Base-by-base conservation (phyloP, 2,797 vertebrate species). In the Trachops cirrhosus region DNA sequence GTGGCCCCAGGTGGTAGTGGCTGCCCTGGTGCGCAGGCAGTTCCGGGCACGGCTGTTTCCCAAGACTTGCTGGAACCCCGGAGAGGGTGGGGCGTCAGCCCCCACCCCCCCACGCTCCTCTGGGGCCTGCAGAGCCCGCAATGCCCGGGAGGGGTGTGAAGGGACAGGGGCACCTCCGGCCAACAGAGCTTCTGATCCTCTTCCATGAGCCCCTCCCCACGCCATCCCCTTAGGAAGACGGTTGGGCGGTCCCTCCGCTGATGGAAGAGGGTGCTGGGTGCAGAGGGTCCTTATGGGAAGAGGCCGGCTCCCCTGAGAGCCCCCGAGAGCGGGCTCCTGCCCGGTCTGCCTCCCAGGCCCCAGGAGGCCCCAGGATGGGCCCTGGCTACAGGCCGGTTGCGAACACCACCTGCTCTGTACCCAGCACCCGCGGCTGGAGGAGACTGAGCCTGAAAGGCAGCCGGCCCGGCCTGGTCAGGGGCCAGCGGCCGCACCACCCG, bases 171-270 rank as follows among this genome's bases (percentile, higher is more conserved):
- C 15, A 9, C 21, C 32, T 26, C 3, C 2, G 29, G 73, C 59
- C 5, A 73, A 32, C 10, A 11, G 57, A 68, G 57, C n/a, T 3
- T 5, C 7, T 6, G 19, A 7, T 3, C 46, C 19, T 32, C 48
- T 24, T 41, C 16, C 8, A 1, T 1, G 22, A 9, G 57, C 32
- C 29, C 21, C 26, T 1, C 32, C 3, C 11, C 7, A 26, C 1
- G 54, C 37, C 7, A 3, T 3, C 2, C 5, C 16, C 5, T 29
- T 32, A 67, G 5, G 67, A 48, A 14, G 37, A 12, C 10, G 8
- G 12, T n/a, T 52, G 37, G 62, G 29, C 9, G 57, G 54, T 24
- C 44, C 6, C 34, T 18, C 59, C n/a, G 0, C 5, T 8, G 0
- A 57, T 21, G 6, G 41, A 29, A 4, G 34, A 52, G 41, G 21